These are phyloP conservation scores for Ceyx cyanopectus DNA, from an alignment of 2,113 vertebrate genomes.

Conservation along the genomic window DNA sequence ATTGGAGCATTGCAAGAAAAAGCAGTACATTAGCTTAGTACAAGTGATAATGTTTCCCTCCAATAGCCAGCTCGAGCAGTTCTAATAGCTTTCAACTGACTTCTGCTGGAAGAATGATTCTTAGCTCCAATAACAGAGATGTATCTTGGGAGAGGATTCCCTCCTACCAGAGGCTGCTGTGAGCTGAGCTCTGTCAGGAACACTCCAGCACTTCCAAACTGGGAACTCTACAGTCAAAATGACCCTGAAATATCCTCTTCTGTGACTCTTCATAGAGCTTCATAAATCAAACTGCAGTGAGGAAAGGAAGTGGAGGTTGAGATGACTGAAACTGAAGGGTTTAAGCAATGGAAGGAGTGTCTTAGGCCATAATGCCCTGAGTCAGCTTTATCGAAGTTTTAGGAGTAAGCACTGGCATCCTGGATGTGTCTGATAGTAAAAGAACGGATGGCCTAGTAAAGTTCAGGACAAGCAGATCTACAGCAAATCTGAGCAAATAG, in stretches of 20 bases:
- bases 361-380: accelerated
- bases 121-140: neutral
- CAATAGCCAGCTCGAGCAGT: neutral
- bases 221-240: neutral
- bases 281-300: neutral
- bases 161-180: neutral
- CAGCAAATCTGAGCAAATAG: slow-evolving; percentile 47
- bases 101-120: slow-evolving; percentile 23
- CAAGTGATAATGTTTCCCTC: neutral
- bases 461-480: neutral
- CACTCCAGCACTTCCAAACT: neutral
- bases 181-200: neutral
- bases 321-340: neutral
- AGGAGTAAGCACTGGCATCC: neutral
- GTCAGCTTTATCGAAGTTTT: slow-evolving; percentile 1
- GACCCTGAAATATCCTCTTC: neutral
- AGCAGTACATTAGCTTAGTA: neutral
- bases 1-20: neutral
- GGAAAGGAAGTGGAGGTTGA: neutral
- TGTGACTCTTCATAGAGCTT: neutral
- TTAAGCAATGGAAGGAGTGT: neutral
- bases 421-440: neutral
- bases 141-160: neutral
- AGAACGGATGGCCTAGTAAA: neutral
- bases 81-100: slow-evolving; percentile 17